A percentile compares a stretch with the other conserved stretches of the same genome.
phyloP scores from a whole-genome alignment of 37 sponge, comb jelly and placozoan genomes.

The Trichoplax adhaerens region DNA sequence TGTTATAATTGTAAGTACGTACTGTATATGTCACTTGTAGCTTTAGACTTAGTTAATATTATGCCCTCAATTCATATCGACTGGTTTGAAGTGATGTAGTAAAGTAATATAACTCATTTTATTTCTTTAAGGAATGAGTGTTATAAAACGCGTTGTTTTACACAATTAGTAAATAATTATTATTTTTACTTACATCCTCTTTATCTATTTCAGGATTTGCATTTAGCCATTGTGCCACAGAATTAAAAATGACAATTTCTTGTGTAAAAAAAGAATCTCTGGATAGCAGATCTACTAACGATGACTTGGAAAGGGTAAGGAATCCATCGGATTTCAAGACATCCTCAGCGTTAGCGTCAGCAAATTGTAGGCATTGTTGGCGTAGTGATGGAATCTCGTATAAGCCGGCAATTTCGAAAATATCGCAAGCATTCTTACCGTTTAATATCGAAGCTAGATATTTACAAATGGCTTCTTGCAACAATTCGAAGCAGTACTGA shows the following conservation, averaged over 20 bases:
- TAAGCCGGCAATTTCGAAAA: conserved; percentile 59
- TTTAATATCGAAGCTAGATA: conserved; percentile 56
- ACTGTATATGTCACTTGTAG: too few relatives aligned
- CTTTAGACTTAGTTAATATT: too few relatives aligned
- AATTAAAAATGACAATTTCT: conserved; percentile 67
- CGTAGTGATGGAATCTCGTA: conserved; percentile 54
- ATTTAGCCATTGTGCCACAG: conserved; percentile 42
- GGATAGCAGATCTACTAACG: conserved; percentile 44
- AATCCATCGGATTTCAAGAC: conserved; percentile 66
- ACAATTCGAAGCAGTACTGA: conserved; percentile 50
- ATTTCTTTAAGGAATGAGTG: too few relatives aligned
- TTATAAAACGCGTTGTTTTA: too few relatives aligned
- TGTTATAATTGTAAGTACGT: too few relatives aligned
- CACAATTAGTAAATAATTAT: too few relatives aligned
- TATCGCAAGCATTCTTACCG: conserved; percentile 47
- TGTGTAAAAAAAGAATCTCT: conserved; percentile 73
- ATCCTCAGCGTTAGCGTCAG: conserved; percentile 57
- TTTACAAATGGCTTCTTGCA: conserved; percentile 42
- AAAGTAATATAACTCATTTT: too few relatives aligned
- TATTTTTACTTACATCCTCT: conserved; percentile 10
- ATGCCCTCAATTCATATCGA: too few relatives aligned
- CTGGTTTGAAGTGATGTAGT: too few relatives aligned
- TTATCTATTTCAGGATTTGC: conserved; percentile 29
- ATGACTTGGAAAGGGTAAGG: conserved; percentile 39
- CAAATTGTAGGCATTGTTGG: conserved; percentile 27